Conservation (phyloP, 30 jellyfish, hydroid and myxozoan species). For the Turritopsis dohrnii region DNA sequence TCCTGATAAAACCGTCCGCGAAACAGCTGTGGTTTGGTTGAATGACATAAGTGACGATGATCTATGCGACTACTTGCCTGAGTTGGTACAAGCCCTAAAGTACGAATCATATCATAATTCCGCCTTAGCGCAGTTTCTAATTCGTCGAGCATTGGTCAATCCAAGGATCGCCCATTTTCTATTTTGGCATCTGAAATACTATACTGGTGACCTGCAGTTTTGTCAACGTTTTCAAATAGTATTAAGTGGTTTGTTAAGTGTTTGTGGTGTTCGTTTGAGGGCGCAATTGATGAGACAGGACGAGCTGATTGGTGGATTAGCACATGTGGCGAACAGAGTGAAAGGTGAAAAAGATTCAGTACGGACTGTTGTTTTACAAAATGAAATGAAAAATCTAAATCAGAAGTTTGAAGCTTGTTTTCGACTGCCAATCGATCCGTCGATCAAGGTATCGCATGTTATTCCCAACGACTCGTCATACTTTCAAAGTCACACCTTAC, state of each 20-base stretch:
- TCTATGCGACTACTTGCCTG: constrained; percentile 75
- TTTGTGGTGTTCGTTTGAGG: constrained; percentile 73
- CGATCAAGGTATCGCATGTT: constrained; percentile 47
- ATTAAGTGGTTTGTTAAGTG: constrained; percentile 79
- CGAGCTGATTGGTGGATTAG: constrained; percentile 44
- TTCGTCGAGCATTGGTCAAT: constrained; percentile 49
- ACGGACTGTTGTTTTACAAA: constrained; percentile 40
- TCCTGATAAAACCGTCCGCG: constrained; percentile 72
- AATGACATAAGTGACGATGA: constrained; percentile 59
- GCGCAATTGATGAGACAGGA: constrained; percentile 77
- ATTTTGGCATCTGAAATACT: constrained; percentile 90
- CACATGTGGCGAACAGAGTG: constrained; percentile 54
- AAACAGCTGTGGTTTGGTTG: constrained; percentile 74
- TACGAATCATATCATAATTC: constrained; percentile 87
- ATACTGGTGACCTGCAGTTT: constrained; percentile 82
- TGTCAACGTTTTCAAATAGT: constrained; percentile 88
- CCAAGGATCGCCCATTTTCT: constrained; percentile 85
- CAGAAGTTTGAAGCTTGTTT: constrained; percentile 40
- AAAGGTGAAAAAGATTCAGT: constrained; percentile 56
- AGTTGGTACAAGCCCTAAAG: constrained; percentile 84
- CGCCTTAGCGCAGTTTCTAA: constrained; percentile 72
- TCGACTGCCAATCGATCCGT: constrained; percentile 74
- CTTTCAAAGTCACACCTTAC: constrained; percentile 75
- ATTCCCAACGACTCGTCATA: constrained; percentile 53
- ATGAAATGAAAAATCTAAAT: constrained; percentile 45